Evolutionary conservation across 2,888 invertebrate species (phyloP), one percentile per base, ranked within the genome.

Genomic region (Euclidia mi): DNA sequence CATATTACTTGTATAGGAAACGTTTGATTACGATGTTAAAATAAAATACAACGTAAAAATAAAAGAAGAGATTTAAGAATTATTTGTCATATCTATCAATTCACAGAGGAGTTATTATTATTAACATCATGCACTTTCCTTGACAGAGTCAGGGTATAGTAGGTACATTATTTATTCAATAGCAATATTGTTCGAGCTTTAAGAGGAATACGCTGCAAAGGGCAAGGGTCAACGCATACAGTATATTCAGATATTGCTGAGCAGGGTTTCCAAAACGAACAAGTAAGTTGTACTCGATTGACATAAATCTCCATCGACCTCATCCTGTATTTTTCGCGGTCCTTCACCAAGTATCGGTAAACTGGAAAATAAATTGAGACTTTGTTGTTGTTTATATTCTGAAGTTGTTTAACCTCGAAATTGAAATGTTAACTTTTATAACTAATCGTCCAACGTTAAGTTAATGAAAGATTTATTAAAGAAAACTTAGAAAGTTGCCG

Each of bases 291-390:
- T 63, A 44, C 42, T 51, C 62, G 61, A 71, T 68, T 81, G 79
- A 78, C 77, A 75, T 75, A 79, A 81, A 71, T 75, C 66, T 56
- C 42, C 37, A 64, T 38, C 42, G 56, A 73, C 76, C 74, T 73
- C 69, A 74, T 35, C 48, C 44, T 65, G 45, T 57, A 62, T 71
- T 78, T 73, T 62, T 70, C 68, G 61, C 63, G 63, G 65, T 72
- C 72, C 72, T 71, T 71, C 66, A 64, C 67, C 56, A 78, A 83
- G 81, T 84, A 82, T 79, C 63, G 78, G 70, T 47, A 79, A 79
- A 82, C 75, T 80, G 66, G 58, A 61, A 71, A 82, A 79, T 79
- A 77, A 84, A 78, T 78, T 66, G 68, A 75, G 71, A 74, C 70
- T 70, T 75, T 71, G 73, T 71, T 77, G 72, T 81, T 84, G 61